Evolutionary conservation across 2,888 invertebrate genomes (phyloP).

Genomic region (Eugnorisma glareosa): DNA sequence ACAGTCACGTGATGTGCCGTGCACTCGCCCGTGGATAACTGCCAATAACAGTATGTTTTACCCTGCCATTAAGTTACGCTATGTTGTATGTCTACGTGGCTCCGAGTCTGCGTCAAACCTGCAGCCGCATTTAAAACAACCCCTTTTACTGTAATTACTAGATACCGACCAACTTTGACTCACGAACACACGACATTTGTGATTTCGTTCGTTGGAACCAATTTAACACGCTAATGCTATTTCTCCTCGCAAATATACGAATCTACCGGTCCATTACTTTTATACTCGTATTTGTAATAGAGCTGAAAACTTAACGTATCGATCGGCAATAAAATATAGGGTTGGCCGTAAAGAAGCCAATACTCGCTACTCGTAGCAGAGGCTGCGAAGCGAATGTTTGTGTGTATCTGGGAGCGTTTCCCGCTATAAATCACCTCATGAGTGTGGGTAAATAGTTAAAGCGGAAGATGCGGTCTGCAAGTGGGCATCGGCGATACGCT

Average conservation of each 20-base stretch:
- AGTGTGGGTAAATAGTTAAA: constrained; percentile 81
- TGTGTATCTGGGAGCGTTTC: constrained; percentile 78
- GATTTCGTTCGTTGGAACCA: constrained; percentile 67
- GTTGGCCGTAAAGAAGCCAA: constrained; percentile 83
- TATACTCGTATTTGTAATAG: constrained; percentile 69
- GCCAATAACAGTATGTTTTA: constrained; percentile 81
- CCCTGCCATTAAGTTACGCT: constrained; percentile 77
- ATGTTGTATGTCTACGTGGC: constrained; percentile 66
- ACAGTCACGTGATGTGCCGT: constrained; percentile 84
- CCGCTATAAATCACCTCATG: constrained; percentile 83
- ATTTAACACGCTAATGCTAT: constrained; percentile 61
- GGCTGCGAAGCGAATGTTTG: constrained; percentile 79
- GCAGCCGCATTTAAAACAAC: constrained; percentile 78
- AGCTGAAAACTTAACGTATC: constrained; percentile 79
- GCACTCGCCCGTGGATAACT: constrained; percentile 80
- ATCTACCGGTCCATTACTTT: constrained; percentile 62
- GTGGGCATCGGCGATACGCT: constrained; percentile 78
- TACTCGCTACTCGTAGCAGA: constrained; percentile 79
- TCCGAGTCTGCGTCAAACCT: constrained; percentile 71
- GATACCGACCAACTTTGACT: constrained; percentile 72
- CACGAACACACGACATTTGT: constrained; percentile 77
- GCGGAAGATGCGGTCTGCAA: constrained; percentile 79
- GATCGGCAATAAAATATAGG: constrained; percentile 82
- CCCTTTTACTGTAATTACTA: constrained; percentile 80
- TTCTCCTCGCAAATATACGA: constrained; percentile 62